Percentiles rank a stretch among this genome's conserved stretches.
These are phyloP conservation scores for Porites rus DNA, from an alignment of 92 coral and sea anemone species.

Conservation along the genomic window DNA sequence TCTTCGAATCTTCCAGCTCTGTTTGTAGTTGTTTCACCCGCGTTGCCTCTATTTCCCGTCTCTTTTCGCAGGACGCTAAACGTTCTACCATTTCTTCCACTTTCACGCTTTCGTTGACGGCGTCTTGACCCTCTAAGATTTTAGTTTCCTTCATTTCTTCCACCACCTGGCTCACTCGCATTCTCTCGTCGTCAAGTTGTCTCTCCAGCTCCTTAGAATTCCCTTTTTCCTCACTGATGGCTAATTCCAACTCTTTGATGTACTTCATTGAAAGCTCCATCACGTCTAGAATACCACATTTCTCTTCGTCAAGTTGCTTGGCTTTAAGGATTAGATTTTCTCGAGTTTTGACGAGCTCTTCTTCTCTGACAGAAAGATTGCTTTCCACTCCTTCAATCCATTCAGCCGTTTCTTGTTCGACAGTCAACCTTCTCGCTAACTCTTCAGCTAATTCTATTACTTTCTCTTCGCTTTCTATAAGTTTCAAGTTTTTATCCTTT, in stretches of 20 bases:
- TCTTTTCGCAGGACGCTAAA: slow-evolving; percentile 62
- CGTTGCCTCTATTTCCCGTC: slow-evolving; percentile 63
- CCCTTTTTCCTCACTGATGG: slow-evolving; percentile 70
- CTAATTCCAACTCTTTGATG: slow-evolving; percentile 73
- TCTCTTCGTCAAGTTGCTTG: slow-evolving; percentile 85
- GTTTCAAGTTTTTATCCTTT: slow-evolving; percentile 49
- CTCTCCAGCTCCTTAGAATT: slow-evolving; percentile 70
- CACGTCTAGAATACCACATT: slow-evolving; percentile 75
- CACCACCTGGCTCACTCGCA: slow-evolving; percentile 24
- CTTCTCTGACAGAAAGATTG: slow-evolving; percentile 70
- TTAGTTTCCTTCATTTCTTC: slow-evolving; percentile 14
- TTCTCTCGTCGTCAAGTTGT: slow-evolving; percentile 37
- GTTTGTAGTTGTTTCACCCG: slow-evolving; percentile 60
- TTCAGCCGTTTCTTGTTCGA: slow-evolving; percentile 80
- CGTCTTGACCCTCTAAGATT: not conserved
- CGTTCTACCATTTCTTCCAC: slow-evolving; percentile 51
- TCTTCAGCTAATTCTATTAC: slow-evolving; percentile 93
- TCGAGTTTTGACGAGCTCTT: slow-evolving; percentile 67
- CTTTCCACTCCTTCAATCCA: slow-evolving; percentile 89
- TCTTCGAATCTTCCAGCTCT: slow-evolving; percentile 81
- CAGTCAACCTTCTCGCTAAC: slow-evolving; percentile 74
- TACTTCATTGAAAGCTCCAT: slow-evolving; percentile 77
- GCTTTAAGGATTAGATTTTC: slow-evolving; percentile 72
- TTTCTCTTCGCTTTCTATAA: slow-evolving; percentile 77
- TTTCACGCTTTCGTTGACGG: slow-evolving; percentile 21